phyloP scores from a whole-genome alignment of 2,888 invertebrate genomes.

The Drosophila phalerata region DNA sequence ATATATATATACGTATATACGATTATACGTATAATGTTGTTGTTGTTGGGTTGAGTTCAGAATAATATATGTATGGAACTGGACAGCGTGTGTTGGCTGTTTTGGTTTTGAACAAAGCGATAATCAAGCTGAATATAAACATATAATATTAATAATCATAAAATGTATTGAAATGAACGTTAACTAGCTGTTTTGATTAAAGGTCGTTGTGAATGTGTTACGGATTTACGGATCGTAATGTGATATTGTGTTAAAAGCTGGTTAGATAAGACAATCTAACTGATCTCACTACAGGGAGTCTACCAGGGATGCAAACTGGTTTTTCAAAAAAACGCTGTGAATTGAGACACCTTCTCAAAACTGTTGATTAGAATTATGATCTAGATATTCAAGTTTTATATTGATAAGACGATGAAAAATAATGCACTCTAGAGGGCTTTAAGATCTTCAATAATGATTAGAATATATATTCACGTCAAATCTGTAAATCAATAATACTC shows the following conservation, averaged over 20 bases:
- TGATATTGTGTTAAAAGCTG: slow-evolving; percentile 73
- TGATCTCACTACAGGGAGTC: slow-evolving; percentile 2
- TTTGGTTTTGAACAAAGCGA: slow-evolving; percentile 67
- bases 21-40: slow-evolving; percentile 11
- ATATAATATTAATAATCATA: slow-evolving; percentile 78
- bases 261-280: slow-evolving; percentile 26
- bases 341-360: slow-evolving; percentile 33
- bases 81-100: slow-evolving; percentile 51
- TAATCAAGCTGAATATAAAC: slow-evolving; percentile 71
- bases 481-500: background rate
- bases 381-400: slow-evolving; percentile 14
- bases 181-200: slow-evolving; percentile 77
- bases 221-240: slow-evolving; percentile 56
- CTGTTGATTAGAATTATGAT: slow-evolving; percentile 29
- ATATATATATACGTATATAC: slow-evolving; percentile 38
- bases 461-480: background rate
- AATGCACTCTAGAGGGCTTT: background rate
- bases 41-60: slow-evolving; percentile 25
- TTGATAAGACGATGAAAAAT: background rate
- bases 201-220: slow-evolving; percentile 52
- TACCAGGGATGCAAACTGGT: slow-evolving; percentile 29
- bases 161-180: slow-evolving; percentile 74
- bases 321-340: slow-evolving; percentile 21
- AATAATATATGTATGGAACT: slow-evolving; percentile 41
- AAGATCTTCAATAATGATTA: background rate